Base-by-base conservation (phyloP, 2,888 invertebrate species). In the Bombylius major region DNA sequence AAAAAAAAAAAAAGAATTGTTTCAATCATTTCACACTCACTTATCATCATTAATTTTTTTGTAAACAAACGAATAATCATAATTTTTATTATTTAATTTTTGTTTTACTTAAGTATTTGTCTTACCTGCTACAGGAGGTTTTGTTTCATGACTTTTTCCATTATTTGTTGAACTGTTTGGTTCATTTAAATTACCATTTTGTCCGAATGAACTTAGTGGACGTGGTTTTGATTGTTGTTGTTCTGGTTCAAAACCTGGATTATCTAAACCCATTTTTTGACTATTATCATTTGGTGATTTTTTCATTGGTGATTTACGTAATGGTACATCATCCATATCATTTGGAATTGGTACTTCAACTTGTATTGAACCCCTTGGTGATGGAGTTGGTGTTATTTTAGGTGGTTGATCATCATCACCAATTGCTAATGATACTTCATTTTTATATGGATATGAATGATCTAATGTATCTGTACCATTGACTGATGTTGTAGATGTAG, bases 131-230 rank as follows among this genome's bases (percentile, higher is more conserved):
- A 57, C 56, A 48, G 58, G 59, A 51, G 55, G 46, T 34, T 58
- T 59, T 13, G 46, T 51, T n/a, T 55, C 58, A 47, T 57, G 57
- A 57, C 34, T 59, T 48, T 61, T 61, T 39, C 58, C 59, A 57
- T 59, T 62, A 42, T 42, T 42, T 42, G 56, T 48, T 42, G 58
- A 50, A 50, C 50, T 54, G 45, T 45, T 54, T 50, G 54, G 50
- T n/a, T 59, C 60, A 56, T 60, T 60, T 32, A 57, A 31, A 11
- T 4, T 11, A 48, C 59, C 59, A 59, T 62, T 63, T 36, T 59
- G 60, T 46, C 61, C 62, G 39, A 63, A 63, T 32, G 62, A 63
- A 51, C 62, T 63, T 5, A 63, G 48, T n/a, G 62, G 62, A 47
- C 62, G 56, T 39, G 56, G 51, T 50, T 58, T 58, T 14, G 45